Evolutionary conservation across 2,797 vertebrate genomes (phyloP), one percentile per base, ranked within the genome.

Genomic region (Mycteria americana): DNA sequence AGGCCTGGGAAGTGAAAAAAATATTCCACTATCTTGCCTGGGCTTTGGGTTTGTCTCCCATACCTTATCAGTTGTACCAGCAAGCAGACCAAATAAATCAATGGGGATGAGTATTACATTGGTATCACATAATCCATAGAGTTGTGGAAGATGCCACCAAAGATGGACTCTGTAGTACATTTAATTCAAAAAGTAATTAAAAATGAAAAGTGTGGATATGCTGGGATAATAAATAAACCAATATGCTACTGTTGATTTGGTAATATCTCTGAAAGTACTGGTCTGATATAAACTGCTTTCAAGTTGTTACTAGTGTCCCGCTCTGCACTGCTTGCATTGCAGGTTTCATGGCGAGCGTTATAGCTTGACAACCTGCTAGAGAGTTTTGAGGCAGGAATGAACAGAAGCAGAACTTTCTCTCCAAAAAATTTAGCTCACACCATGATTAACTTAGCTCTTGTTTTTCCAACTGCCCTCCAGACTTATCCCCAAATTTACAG

Each of bases 301-400:
- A 78, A n/a, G 37, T 43, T 43, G 11, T 43, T 37, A 37, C 35
- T 56, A 51, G 15, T 57, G 39, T 59, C 59, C 46, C 2, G 0
- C 27, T 35, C 43, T 54, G 46, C 23, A 6, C 18, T 62, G 8
- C 63, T 63, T 89, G 33, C 41, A 59, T 33, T 73, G 8, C 0
- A 0, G 11, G 27, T 87, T 53, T 70, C n/a, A 21, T 6, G 78
- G 39, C 2, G 0, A 79, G 43, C 0, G 0, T 64, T 64, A 27
- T 6, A 80, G 57, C 16, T 59, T 41, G 22, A 31, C 22, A 62
- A 48, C 31, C 37, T 46, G 30, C 19, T 41, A 24, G 35, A 63
- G 11, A 89, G 39, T 46, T 80, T 35, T 69, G 50, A 41, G 59
- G n/a, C 21, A 67, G 31, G 21, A 90, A 65, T 25, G 9, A 79